These are phyloP conservation scores for Ptilodon capucinus DNA, from an alignment of 2,888 invertebrate genomes.

Conservation along the genomic window DNA sequence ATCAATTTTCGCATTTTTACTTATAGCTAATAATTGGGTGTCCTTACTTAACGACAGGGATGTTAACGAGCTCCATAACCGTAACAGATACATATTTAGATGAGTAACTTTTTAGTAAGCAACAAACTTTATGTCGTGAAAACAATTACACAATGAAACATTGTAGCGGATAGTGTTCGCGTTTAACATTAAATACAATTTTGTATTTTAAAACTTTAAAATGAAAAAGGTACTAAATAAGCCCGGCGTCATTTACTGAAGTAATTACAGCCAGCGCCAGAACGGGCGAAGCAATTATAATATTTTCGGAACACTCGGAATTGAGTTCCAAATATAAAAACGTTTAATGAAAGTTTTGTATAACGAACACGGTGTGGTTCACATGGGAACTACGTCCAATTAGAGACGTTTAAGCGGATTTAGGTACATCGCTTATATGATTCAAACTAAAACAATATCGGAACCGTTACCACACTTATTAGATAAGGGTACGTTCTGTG, in stretches of 20 bases:
- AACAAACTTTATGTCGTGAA: no score
- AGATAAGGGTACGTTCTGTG: no score
- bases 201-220: neutral
- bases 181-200: neutral
- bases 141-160: neutral
- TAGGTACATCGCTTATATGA: constrained; percentile 15
- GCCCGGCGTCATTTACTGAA: constrained; percentile 8
- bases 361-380: constrained; percentile 29
- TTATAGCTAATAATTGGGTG: no score
- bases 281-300: constrained; percentile 19
- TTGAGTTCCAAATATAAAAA: constrained; percentile 6
- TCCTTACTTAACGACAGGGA: no score
- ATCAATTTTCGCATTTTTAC: no score
- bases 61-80: no score
- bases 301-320: constrained; percentile 12
- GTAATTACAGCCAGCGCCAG: constrained; percentile 17
- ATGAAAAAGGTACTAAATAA: constrained; percentile 1
- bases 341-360: constrained; percentile 18
- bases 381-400: constrained; percentile 41
- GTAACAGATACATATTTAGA: no score
- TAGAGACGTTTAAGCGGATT: constrained; percentile 34
- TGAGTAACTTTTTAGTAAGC: no score
- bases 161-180: no score
- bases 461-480: no score
- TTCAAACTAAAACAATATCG: constrained; percentile 10